phyloP scores from a whole-genome alignment of 2,888 invertebrate species.

The Ochropacha duplaris region DNA sequence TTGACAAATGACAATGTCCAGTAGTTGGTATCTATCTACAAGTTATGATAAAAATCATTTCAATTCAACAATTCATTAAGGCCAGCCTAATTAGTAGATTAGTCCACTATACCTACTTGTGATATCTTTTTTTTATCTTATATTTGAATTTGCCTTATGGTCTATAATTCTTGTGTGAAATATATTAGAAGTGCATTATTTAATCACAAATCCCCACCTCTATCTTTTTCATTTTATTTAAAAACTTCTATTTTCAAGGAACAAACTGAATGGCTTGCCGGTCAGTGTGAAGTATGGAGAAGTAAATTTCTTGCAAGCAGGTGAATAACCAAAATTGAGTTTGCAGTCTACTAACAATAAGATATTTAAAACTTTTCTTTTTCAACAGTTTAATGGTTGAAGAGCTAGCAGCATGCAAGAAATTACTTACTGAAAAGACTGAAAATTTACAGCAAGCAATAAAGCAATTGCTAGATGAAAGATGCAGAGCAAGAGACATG shows the following conservation, averaged over 20 bases:
- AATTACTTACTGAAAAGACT: conserved; percentile 87
- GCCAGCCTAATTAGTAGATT: too few relatives aligned
- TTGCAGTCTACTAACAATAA: background rate
- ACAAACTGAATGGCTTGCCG: conserved; percentile 95
- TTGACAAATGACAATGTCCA: too few relatives aligned
- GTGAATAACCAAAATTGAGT: conserved; percentile 63
- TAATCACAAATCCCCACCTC: too few relatives aligned
- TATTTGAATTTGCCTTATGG: too few relatives aligned
- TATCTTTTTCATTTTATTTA: background rate
- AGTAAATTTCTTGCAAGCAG: conserved; percentile 98
- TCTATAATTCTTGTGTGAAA: too few relatives aligned
- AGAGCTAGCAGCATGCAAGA: conserved; percentile 94
- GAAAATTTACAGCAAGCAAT: conserved; percentile 87
- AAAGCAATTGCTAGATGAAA: conserved; percentile 87
- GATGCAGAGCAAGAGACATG: conserved; percentile 84
- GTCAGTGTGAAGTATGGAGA: conserved; percentile 98
- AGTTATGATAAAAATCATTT: too few relatives aligned
- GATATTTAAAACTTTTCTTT: conserved; percentile 7
- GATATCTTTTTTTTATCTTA: too few relatives aligned
- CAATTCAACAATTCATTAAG: too few relatives aligned
- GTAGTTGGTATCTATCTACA: too few relatives aligned
- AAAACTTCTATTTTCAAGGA: conserved; percentile 75
- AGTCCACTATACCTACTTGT: too few relatives aligned
- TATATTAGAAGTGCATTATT: too few relatives aligned
- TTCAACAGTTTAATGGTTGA: conserved; percentile 93